Conservation (phyloP, 2,888 invertebrate species). For the Caenorhabditis sp. region DNA sequence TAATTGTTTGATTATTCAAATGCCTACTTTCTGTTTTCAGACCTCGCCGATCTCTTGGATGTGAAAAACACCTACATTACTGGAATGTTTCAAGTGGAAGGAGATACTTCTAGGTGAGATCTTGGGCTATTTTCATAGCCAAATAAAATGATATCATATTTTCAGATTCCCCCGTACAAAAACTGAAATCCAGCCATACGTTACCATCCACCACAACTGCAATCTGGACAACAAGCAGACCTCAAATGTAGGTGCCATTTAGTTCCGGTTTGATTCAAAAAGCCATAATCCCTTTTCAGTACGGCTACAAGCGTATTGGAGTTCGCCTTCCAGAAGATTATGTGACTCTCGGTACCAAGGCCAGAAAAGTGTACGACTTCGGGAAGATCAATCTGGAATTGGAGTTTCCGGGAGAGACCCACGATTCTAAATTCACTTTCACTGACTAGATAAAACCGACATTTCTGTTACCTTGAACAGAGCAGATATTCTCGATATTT, state of each 20-base stretch:
- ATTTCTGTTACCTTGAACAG: conserved; percentile 2
- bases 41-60: conserved; percentile 66
- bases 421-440: conserved; percentile 66
- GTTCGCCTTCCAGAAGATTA: conserved; percentile 70
- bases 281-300: conserved; percentile 33
- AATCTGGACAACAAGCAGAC: conserved; percentile 64
- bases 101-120: conserved; percentile 62
- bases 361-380: conserved; percentile 70
- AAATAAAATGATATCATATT: neutral
- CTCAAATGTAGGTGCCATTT: conserved; percentile 53
- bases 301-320: conserved; percentile 69
- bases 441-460: conserved; percentile 39
- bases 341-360: conserved; percentile 68
- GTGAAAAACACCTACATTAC: conserved; percentile 66
- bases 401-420: conserved; percentile 65
- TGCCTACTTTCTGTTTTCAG: conserved; percentile 41
- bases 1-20: neutral
- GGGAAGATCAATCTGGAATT: conserved; percentile 70
- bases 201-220: conserved; percentile 70
- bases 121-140: neutral
- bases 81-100: conserved; percentile 72
- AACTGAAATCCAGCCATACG: conserved; percentile 70
- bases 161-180: conserved; percentile 68
- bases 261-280: neutral
- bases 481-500: conserved; percentile 2